These are phyloP conservation scores for Meloidogyne hapla DNA, from an alignment of 1,140 invertebrate species.

Conservation along the genomic window DNA sequence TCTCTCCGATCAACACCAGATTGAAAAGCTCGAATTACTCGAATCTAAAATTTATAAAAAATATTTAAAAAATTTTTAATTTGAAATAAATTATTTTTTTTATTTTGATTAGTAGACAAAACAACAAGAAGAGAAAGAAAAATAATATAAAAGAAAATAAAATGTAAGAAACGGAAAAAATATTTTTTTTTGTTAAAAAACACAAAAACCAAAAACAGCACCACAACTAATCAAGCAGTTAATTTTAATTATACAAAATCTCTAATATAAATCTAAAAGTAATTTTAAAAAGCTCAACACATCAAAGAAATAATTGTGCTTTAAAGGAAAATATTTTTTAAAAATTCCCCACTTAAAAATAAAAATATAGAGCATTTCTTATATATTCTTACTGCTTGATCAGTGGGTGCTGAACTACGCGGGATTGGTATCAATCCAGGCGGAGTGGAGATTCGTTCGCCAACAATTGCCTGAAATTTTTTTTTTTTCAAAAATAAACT, in stretches of 20 bases:
- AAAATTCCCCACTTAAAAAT: neutral
- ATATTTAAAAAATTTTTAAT: neutral
- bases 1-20: constrained; percentile 57
- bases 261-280: neutral
- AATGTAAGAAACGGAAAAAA: neutral
- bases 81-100: neutral
- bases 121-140: constrained; percentile 16
- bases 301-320: neutral
- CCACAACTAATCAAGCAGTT: constrained; percentile 27
- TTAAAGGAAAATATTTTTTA: neutral
- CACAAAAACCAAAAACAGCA: constrained; percentile 16
- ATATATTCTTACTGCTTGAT: constrained; percentile 60
- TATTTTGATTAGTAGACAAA: neutral
- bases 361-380: constrained; percentile 5
- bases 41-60: constrained; percentile 54
- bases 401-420: constrained; percentile 59
- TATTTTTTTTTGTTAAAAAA: constrained; percentile 10
- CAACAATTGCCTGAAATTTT: constrained; percentile 61
- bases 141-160: constrained; percentile 15
- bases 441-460: constrained; percentile 53
- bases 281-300: constrained; percentile 22
- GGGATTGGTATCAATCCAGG: constrained; percentile 56
- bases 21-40: constrained; percentile 63
- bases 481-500: constrained; percentile 13
- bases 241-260: neutral